Evolutionary conservation across 2,888 invertebrate genomes (phyloP).

Genomic region (Oithona nana): DNA sequence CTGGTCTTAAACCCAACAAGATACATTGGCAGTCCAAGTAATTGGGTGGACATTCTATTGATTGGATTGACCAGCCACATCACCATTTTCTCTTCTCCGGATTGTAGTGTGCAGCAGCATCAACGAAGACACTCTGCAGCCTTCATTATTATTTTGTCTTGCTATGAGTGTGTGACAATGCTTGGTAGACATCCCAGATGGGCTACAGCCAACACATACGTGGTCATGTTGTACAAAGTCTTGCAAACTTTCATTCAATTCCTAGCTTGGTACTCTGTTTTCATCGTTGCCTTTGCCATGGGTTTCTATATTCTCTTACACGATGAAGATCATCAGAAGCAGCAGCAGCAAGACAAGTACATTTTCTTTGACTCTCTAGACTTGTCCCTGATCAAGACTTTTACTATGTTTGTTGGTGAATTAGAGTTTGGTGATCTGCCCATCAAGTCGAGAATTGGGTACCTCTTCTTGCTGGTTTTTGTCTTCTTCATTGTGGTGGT

Average conservation of each 20-base stretch:
- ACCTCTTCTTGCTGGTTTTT: slow-evolving; percentile 9
- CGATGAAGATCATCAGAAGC: slow-evolving; percentile 24
- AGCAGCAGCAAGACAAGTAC: background rate
- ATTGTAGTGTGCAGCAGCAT: background rate
- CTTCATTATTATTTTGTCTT: slow-evolving; percentile 42
- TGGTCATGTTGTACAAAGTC: slow-evolving; percentile 63
- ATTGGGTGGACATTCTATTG: slow-evolving; percentile 45
- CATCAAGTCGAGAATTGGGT: background rate
- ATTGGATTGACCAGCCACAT: slow-evolving; percentile 46
- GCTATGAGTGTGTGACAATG: slow-evolving; percentile 52
- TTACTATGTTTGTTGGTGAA: slow-evolving; percentile 16
- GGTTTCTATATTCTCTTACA: slow-evolving; percentile 60
- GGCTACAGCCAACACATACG: slow-evolving; percentile 45
- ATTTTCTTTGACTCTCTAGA: slow-evolving; percentile 4
- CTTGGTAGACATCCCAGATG: slow-evolving; percentile 53
- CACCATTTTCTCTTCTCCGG: slow-evolving; percentile 36
- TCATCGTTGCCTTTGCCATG: slow-evolving; percentile 59
- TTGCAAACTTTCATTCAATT: slow-evolving; percentile 59
- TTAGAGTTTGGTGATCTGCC: slow-evolving; percentile 13
- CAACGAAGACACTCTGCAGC: slow-evolving; percentile 5
- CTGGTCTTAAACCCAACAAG: slow-evolving; percentile 43
- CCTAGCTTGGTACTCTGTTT: slow-evolving; percentile 41
- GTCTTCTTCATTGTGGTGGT: slow-evolving; percentile 15
- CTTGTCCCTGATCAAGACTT: slow-evolving; percentile 7
- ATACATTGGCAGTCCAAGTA: slow-evolving; percentile 49